Percentiles rank a stretch among this genome's conserved stretches.
These are phyloP conservation scores for Apoda limacodes DNA, from an alignment of 2,888 invertebrate species.

Conservation along the genomic window DNA sequence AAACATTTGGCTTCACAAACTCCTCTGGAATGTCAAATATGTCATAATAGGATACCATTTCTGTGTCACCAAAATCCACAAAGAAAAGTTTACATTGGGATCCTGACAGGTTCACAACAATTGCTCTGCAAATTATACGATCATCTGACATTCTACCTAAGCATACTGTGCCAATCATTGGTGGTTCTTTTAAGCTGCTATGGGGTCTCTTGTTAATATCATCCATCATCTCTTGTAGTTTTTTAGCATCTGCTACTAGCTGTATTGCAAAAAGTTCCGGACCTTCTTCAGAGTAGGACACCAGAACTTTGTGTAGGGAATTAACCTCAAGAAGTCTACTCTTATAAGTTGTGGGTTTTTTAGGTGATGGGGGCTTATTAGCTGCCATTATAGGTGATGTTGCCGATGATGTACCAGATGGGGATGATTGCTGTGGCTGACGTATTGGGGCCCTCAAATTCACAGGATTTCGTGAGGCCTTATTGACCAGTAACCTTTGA, in stretches of 20 bases:
- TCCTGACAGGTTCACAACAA: conserved; percentile 79
- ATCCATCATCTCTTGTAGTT: conserved; percentile 76
- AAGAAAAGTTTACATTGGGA: conserved; percentile 82
- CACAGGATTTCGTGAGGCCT: conserved; percentile 40
- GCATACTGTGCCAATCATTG: conserved; percentile 81
- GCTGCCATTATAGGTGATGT: conserved; percentile 21
- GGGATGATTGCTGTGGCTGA: conserved; percentile 35
- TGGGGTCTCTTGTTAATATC: conserved; percentile 75
- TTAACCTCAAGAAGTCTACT: conserved; percentile 52
- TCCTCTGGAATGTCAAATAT: conserved; percentile 82
- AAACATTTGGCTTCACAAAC: conserved; percentile 77
- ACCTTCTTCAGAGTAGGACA: conserved; percentile 84
- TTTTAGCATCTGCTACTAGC: conserved; percentile 69
- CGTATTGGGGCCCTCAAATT: conserved; percentile 44
- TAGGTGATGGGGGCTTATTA: conserved; percentile 37
- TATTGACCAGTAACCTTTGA: conserved; percentile 45
- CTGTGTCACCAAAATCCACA: conserved; percentile 85
- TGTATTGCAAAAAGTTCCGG: conserved; percentile 84
- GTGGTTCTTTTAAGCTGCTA: conserved; percentile 73
- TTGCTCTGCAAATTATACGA: conserved; percentile 78
- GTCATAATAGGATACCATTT: conserved; percentile 76
- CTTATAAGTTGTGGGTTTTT: conserved; percentile 65
- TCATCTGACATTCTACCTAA: conserved; percentile 79
- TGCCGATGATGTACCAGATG: conserved; percentile 17
- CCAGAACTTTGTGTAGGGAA: conserved; percentile 74